These are phyloP conservation scores for Agrochola macilenta DNA, from an alignment of 2,888 invertebrate genomes.

Conservation along the genomic window DNA sequence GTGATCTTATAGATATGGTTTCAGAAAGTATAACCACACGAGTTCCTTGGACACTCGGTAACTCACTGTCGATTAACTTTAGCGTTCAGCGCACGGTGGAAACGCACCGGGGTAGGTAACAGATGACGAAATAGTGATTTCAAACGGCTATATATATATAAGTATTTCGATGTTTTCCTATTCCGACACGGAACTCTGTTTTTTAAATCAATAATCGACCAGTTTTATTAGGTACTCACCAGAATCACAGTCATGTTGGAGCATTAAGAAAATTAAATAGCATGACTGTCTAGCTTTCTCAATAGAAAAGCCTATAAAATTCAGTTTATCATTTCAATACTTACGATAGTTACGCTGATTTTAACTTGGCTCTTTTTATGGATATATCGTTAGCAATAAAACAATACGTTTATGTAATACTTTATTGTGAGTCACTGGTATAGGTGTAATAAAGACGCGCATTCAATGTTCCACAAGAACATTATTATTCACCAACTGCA, in stretches of 20 bases:
- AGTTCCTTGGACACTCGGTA: background rate
- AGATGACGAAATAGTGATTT: too few relatives aligned
- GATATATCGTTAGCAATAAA: conserved; percentile 56
- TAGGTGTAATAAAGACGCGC: background rate
- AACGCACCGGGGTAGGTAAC: too few relatives aligned
- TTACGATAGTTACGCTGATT: conserved; percentile 66
- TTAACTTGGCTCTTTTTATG: conserved; percentile 53
- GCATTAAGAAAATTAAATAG: conserved; percentile 35
- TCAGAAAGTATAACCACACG: background rate
- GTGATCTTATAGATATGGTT: too few relatives aligned
- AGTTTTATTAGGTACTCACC: conserved; percentile 67
- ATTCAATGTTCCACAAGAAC: background rate
- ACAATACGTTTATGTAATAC: conserved; percentile 37
- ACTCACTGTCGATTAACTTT: background rate
- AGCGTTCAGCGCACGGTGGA: background rate
- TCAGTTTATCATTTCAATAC: conserved; percentile 43
- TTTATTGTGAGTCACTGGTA: conserved; percentile 43
- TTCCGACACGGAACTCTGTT: background rate
- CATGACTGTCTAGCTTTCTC: conserved; percentile 28
- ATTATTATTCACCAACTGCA: background rate
- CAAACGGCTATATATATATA: background rate
- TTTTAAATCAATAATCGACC: background rate
- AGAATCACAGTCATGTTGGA: conserved; percentile 69
- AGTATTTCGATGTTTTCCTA: background rate
- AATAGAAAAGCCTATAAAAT: conserved; percentile 52